Conservation (phyloP, 1,140 invertebrate species). For the Cotesia vestalis region DNA sequence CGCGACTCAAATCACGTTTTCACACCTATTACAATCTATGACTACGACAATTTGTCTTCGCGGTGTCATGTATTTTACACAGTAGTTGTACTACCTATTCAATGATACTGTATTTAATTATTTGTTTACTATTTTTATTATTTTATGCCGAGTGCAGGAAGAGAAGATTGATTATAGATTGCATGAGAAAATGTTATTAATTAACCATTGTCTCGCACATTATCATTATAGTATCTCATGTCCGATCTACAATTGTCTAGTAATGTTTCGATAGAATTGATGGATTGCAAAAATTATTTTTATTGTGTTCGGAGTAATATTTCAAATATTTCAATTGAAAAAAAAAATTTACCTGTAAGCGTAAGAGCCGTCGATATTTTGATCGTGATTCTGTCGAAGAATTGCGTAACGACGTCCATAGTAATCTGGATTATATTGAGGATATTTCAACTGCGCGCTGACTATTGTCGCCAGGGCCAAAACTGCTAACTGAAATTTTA, state of each 20-base stretch:
- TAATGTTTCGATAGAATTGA: conserved; percentile 6
- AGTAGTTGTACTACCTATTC: conserved; percentile 39
- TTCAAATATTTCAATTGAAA: neutral
- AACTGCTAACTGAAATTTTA: conserved; percentile 43
- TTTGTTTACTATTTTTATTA: conserved; percentile 3
- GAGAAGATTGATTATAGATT: too few species aligned
- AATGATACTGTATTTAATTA: conserved; percentile 35
- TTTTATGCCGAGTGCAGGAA: too few species aligned
- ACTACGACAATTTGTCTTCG: conserved; percentile 25
- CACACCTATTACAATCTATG: conserved; percentile 3
- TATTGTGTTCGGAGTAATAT: neutral
- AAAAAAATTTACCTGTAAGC: conserved; percentile 49
- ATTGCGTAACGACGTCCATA: conserved; percentile 53
- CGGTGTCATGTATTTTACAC: conserved; percentile 37
- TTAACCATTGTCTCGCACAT: neutral
- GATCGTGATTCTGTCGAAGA: conserved; percentile 52
- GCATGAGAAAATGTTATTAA: too few species aligned
- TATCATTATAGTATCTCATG: too few species aligned
- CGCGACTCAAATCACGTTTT: conserved; percentile 9
- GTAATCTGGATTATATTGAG: conserved; percentile 47
- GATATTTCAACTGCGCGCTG: conserved; percentile 48
- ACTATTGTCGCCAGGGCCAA: conserved; percentile 46
- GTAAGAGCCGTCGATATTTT: conserved; percentile 53
- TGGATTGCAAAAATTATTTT: neutral
- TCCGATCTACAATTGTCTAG: neutral